Evolutionary conservation across 2,113 vertebrate species (phyloP).

Genomic region (Peromyscus californicus): DNA sequence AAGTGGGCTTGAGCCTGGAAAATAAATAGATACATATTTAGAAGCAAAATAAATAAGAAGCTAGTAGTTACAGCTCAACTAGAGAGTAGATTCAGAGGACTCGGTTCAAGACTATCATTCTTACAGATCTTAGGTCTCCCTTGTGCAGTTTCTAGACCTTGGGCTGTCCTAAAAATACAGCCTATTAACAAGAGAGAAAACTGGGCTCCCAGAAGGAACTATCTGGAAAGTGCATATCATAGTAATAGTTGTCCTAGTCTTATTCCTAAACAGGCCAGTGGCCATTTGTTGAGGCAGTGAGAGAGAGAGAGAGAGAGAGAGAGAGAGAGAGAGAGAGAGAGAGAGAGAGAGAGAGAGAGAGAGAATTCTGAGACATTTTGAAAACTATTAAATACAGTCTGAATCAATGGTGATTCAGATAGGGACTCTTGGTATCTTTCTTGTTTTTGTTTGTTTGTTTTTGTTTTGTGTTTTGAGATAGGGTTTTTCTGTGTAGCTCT

Average conservation of each 20-base stretch:
- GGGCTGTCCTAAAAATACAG: not conserved
- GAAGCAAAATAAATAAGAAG: not conserved
- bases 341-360: no score
- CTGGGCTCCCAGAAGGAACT: no score
- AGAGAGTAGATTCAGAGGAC: not conserved
- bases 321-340: not conserved
- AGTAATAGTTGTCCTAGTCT: not conserved
- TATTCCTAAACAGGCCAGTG: no score
- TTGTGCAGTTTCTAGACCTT: not conserved
- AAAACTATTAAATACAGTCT: not conserved
- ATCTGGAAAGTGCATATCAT: not conserved
- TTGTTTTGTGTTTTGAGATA: not conserved
- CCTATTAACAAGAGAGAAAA: not conserved
- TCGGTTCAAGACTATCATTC: not conserved
- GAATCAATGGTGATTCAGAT: not conserved
- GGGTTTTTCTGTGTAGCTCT: not conserved
- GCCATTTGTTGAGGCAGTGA: not conserved
- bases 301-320: no score
- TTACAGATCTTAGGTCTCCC: not conserved
- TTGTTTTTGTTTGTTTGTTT: not conserved
- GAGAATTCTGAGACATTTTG: not conserved
- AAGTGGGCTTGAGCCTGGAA: not conserved
- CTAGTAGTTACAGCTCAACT: not conserved
- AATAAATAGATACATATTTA: not conserved
- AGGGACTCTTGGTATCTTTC: not conserved